Evolutionary conservation across 2,113 vertebrate genomes (phyloP).

Genomic region (Nannospalax galili): DNA sequence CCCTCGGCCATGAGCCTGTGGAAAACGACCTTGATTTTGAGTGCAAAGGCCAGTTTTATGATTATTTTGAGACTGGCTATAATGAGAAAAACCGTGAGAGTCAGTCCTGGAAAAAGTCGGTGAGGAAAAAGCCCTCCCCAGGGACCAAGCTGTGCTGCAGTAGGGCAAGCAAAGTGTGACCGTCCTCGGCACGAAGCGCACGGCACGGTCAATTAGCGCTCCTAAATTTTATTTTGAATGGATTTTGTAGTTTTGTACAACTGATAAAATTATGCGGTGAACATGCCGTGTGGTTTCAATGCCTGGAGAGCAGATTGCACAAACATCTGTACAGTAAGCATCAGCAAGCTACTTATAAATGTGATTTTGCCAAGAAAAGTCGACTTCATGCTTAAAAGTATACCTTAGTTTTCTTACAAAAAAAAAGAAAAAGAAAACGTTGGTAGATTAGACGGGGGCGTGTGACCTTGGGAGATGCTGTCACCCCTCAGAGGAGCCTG

Average conservation of each 20-base stretch:
- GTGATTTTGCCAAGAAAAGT: constrained; percentile 78
- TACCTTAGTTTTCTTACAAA: constrained; percentile 82
- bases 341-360: constrained; percentile 77
- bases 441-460: constrained; percentile 81
- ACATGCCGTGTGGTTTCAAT: constrained; percentile 66
- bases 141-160: constrained; percentile 87
- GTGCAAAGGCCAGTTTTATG: constrained; percentile 88
- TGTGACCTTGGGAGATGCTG: constrained; percentile 73
- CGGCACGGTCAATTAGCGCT: constrained; percentile 80
- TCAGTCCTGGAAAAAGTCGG: constrained; percentile 88
- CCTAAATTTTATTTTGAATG: constrained; percentile 83
- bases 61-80: constrained; percentile 87
- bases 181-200: constrained; percentile 68
- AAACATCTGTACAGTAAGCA: constrained; percentile 73
- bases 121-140: constrained; percentile 85
- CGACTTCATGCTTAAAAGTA: constrained; percentile 72
- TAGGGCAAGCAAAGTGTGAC: constrained; percentile 88
- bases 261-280: constrained; percentile 81
- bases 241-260: constrained; percentile 87
- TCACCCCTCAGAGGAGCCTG: constrained; percentile 79
- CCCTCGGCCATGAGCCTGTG: constrained; percentile 85
- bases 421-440: constrained; percentile 61
- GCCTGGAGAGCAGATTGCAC: constrained; percentile 82
- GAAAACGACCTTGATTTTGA: constrained; percentile 83
- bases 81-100: constrained; percentile 84